phyloP scores from a whole-genome alignment of 2,888 invertebrate species.

The Rotaria magnacalcarata region DNA sequence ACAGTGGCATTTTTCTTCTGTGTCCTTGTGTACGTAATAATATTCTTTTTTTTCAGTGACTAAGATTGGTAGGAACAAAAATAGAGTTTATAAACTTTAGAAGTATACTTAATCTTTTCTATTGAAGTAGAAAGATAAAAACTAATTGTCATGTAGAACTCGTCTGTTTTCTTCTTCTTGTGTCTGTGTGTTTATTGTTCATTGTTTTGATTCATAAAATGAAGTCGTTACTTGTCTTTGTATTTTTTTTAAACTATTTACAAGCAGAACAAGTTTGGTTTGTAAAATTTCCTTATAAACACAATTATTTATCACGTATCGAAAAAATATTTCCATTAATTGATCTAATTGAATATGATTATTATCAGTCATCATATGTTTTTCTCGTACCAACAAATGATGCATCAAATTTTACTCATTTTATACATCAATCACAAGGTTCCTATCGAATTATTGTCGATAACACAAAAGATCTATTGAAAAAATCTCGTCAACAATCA shows the following conservation, averaged over 20 bases:
- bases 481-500: background rate
- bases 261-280: background rate
- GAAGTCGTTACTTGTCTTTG: background rate
- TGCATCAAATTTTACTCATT: background rate
- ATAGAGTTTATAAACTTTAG: background rate
- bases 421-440: background rate
- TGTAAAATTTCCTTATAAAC: background rate
- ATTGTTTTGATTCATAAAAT: background rate
- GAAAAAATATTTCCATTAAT: background rate
- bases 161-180: background rate
- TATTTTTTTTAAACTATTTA: background rate
- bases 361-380: background rate
- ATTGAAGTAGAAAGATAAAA: conserved; percentile 6
- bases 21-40: background rate
- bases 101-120: background rate
- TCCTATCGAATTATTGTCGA: background rate
- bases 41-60: background rate
- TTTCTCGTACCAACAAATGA: background rate
- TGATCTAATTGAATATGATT: background rate
- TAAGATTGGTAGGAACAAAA: background rate
- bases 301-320: background rate
- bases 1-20: background rate
- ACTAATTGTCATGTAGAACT: background rate
- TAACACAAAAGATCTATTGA: background rate
- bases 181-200: background rate